These are phyloP conservation scores for Melanotaenia duboulayi DNA, from an alignment of 2,113 vertebrate species.

Conservation along the genomic window DNA sequence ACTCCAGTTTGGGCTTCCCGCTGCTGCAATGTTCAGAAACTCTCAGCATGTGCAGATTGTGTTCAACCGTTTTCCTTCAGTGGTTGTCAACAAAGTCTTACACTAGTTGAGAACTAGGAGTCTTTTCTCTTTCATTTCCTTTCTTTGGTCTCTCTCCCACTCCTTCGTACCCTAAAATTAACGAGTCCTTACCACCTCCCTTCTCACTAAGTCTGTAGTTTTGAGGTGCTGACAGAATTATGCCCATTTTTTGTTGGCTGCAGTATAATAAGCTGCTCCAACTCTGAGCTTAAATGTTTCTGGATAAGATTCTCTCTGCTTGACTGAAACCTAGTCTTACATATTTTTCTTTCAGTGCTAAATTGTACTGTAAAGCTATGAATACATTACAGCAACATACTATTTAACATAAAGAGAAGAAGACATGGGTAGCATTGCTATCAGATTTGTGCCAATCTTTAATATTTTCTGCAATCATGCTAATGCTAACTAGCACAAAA, in stretches of 20 bases:
- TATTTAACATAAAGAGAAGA: neutral
- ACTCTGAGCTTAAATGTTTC: slow-evolving; percentile 9
- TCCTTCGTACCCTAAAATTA: slow-evolving; percentile 5
- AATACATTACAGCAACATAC: neutral
- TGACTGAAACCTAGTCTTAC: neutral
- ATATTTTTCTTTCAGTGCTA: neutral
- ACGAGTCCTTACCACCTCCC: slow-evolving; percentile 10
- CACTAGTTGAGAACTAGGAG: neutral
- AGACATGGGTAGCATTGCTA: neutral
- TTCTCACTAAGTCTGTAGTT: slow-evolving; percentile 25
- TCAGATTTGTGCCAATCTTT: neutral
- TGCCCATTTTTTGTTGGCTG: slow-evolving; percentile 21
- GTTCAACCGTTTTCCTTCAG: slow-evolving; percentile 18
- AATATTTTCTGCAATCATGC: neutral
- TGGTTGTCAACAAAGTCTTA: slow-evolving; percentile 13
- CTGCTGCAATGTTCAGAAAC: slow-evolving; percentile 33
- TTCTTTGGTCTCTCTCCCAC: slow-evolving; percentile 3
- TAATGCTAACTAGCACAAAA: neutral
- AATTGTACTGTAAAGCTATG: slow-evolving; percentile 9
- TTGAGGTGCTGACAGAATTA: slow-evolving; percentile 43
- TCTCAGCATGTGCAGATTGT: slow-evolving; percentile 38
- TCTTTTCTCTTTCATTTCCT: slow-evolving; percentile 10
- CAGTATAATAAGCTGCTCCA: slow-evolving; percentile 16
- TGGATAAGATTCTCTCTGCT: neutral
- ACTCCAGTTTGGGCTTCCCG: slow-evolving; percentile 11